Conservation (phyloP, 2,113 vertebrate species). For the Upupa epops region DNA sequence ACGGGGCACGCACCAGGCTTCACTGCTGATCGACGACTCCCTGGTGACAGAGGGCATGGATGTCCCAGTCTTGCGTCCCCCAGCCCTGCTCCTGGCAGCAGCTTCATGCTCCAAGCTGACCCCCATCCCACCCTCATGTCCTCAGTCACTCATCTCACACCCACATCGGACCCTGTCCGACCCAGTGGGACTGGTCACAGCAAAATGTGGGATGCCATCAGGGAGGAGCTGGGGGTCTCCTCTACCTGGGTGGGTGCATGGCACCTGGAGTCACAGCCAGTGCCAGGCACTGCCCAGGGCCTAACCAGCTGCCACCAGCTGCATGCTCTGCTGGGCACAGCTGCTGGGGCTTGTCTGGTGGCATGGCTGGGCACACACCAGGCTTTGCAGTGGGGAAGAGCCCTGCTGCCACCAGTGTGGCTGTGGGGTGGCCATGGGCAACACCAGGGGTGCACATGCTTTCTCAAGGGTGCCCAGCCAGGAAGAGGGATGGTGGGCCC, state of each 20-base stretch:
- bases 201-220: neutral
- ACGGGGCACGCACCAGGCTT: neutral
- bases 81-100: fast-evolving
- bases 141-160: neutral
- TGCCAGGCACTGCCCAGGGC: fast-evolving
- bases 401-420: fast-evolving
- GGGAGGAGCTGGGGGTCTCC: too few relatives aligned
- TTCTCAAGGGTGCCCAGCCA: fast-evolving
- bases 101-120: fast-evolving
- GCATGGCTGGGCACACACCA: fast-evolving
- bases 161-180: neutral
- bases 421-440: neutral
- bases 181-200: neutral
- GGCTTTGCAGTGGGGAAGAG: neutral
- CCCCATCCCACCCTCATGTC: neutral
- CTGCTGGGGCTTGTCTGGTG: fast-evolving
- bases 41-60: neutral
- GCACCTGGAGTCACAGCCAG: fast-evolving
- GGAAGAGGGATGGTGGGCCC: fast-evolving
- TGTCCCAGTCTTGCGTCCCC: neutral
- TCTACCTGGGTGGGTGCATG: neutral
- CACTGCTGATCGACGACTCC: fast-evolving
- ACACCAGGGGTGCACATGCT: fast-evolving
- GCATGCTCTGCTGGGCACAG: neutral
- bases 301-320: neutral